Conservation (phyloP, 1,140 invertebrate species). For the Cotesia glomerata region DNA sequence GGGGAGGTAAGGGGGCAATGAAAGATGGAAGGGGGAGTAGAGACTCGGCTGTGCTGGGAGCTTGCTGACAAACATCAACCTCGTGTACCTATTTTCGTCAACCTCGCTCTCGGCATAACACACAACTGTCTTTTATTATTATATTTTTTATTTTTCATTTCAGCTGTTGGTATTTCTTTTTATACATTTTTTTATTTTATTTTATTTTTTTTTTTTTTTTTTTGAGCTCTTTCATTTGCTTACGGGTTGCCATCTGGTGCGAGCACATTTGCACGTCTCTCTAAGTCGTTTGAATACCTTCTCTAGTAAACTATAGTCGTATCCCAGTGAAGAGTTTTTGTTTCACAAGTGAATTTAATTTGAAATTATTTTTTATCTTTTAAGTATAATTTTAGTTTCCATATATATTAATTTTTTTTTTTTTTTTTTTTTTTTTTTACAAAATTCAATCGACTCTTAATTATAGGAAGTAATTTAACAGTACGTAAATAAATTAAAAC, state of each 20-base stretch:
- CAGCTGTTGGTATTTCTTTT: too few relatives aligned
- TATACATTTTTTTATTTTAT: too few relatives aligned
- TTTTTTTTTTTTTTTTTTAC: too few relatives aligned
- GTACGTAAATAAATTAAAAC: too few relatives aligned
- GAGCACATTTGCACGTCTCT: not conserved
- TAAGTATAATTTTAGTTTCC: too few relatives aligned
- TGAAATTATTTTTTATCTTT: too few relatives aligned
- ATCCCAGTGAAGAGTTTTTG: too few relatives aligned
- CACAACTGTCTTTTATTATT: not conserved
- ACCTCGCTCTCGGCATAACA: not conserved
- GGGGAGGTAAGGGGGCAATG: too few relatives aligned
- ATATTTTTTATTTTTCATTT: not conserved
- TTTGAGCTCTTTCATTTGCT: not conserved
- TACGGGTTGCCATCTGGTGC: not conserved
- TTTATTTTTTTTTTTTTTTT: not conserved
- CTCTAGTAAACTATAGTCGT: not conserved
- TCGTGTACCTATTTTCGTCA: constrained; percentile 13
- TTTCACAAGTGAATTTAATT: too few relatives aligned
- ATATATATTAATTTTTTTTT: too few relatives aligned
- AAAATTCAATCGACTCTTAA: too few relatives aligned
- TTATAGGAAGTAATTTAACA: too few relatives aligned
- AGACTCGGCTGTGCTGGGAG: not conserved
- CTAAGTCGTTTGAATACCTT: not conserved
- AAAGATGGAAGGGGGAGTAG: not conserved
- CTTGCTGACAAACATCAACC: not conserved